phyloP scores from a whole-genome alignment of 1,140 invertebrate genomes.

The Saccostrea glomerata region DNA sequence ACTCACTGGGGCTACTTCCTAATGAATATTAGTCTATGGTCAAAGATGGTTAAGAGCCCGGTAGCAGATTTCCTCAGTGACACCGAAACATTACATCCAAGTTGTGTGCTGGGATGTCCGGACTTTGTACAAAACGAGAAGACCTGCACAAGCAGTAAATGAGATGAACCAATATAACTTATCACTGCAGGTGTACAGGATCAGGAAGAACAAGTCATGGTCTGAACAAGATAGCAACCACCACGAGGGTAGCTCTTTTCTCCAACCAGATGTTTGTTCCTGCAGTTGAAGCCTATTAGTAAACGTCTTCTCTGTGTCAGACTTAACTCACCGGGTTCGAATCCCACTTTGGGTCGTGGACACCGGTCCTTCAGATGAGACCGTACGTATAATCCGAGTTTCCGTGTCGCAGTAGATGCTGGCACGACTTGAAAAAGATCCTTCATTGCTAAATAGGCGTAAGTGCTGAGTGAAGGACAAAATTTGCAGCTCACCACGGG shows the following conservation, averaged over 20 bases:
- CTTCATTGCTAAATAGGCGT: too few species aligned
- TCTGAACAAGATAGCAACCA: slow-evolving; percentile 31
- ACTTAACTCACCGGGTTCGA: neutral
- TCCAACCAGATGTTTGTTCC: neutral
- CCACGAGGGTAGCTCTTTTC: slow-evolving; percentile 39
- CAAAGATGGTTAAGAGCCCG: neutral
- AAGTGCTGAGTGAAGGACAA: too few species aligned
- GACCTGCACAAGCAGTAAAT: slow-evolving; percentile 46
- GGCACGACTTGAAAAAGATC: too few species aligned
- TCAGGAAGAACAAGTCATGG: slow-evolving; percentile 35
- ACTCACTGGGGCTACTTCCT: too few species aligned
- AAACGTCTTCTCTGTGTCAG: slow-evolving; percentile 1
- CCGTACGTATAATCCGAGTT: too few species aligned
- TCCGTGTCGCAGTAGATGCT: too few species aligned
- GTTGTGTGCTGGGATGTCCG: slow-evolving; percentile 51
- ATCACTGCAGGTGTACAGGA: slow-evolving; percentile 40
- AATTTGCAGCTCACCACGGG: too few species aligned
- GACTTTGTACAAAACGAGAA: slow-evolving; percentile 47
- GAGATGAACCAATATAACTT: slow-evolving; percentile 49
- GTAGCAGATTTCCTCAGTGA: neutral
- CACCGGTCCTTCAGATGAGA: too few species aligned
- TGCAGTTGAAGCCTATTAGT: slow-evolving; percentile 39
- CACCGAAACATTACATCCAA: slow-evolving; percentile 5
- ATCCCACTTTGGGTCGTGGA: too few species aligned
- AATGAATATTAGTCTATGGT: too few species aligned